Evolutionary conservation across 2,888 invertebrate genomes (phyloP).

Genomic region (Cryptocephalus primarius): DNA sequence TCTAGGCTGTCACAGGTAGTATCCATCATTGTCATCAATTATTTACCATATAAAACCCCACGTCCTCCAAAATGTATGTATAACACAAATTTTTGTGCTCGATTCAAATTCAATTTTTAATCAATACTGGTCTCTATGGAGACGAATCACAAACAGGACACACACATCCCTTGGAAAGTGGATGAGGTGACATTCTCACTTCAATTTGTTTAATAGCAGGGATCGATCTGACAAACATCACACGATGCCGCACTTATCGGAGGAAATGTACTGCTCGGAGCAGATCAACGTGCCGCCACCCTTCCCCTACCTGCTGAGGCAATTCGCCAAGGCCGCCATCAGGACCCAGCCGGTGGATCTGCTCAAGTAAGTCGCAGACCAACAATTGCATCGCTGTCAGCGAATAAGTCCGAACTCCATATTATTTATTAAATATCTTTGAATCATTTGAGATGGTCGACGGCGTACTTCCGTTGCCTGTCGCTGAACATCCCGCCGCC

Average conservation of each 20-base stretch:
- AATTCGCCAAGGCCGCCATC: slow-evolving; percentile 85
- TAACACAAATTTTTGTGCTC: too few relatives aligned
- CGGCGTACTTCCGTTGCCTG: slow-evolving; percentile 68
- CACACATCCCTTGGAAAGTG: background rate
- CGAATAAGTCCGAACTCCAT: too few relatives aligned
- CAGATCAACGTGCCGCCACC: slow-evolving; percentile 76
- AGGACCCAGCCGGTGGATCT: slow-evolving; percentile 82
- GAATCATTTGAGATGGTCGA: slow-evolving; percentile 69
- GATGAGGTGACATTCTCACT: too few relatives aligned
- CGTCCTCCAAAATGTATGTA: too few relatives aligned
- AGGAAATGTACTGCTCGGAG: slow-evolving; percentile 69
- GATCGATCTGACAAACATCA: background rate
- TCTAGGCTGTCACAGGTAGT: too few relatives aligned
- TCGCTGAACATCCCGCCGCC: slow-evolving; percentile 70
- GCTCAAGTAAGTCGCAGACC: slow-evolving; percentile 38
- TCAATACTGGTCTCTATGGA: too few relatives aligned
- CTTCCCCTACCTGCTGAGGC: slow-evolving; percentile 71
- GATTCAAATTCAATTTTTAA: too few relatives aligned
- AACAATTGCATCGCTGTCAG: too few relatives aligned
- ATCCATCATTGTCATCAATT: too few relatives aligned
- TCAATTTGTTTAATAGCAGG: too few relatives aligned
- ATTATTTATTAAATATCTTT: too few relatives aligned
- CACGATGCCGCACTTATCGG: slow-evolving; percentile 50
- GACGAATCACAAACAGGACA: background rate
- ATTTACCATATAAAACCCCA: too few relatives aligned